Conservation (phyloP, 2,113 vertebrate species). For the Chrysochloris asiatica region DNA sequence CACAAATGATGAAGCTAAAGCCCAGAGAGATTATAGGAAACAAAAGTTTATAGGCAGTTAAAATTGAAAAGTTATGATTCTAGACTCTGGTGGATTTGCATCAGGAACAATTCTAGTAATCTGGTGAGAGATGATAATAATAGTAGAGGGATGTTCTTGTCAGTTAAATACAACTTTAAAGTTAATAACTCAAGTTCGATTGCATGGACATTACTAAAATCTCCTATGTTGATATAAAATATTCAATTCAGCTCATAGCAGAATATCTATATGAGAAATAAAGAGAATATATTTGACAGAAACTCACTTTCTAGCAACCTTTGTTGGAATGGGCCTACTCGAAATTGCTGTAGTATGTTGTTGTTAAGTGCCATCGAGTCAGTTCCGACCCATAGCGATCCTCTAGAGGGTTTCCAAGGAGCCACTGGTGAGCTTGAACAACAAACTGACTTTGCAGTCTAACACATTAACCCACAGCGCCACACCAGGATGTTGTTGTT, state of each 20-base stretch:
- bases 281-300: background rate
- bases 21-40: constrained; percentile 15
- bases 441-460: too few relatives aligned
- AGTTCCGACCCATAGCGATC: too few relatives aligned
- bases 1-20: constrained; percentile 6
- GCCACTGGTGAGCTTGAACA: too few relatives aligned
- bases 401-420: too few relatives aligned
- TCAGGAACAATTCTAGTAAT: background rate
- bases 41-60: background rate
- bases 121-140: background rate
- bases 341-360: too few relatives aligned
- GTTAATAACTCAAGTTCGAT: constrained; percentile 7
- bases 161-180: constrained; percentile 32
- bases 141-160: background rate
- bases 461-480: too few relatives aligned
- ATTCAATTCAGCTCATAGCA: constrained; percentile 28
- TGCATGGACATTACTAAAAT: constrained; percentile 11
- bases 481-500: too few relatives aligned
- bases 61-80: constrained; percentile 22
- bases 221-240: background rate
- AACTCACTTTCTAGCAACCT: background rate
- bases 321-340: background rate
- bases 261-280: constrained; percentile 25
- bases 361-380: too few relatives aligned
- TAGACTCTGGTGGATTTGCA: constrained; percentile 2